Percentiles rank a stretch among this genome's conserved stretches.
Evolutionary conservation across 2,113 vertebrate genomes (phyloP).

Genomic region (Pterocles gutturalis): DNA sequence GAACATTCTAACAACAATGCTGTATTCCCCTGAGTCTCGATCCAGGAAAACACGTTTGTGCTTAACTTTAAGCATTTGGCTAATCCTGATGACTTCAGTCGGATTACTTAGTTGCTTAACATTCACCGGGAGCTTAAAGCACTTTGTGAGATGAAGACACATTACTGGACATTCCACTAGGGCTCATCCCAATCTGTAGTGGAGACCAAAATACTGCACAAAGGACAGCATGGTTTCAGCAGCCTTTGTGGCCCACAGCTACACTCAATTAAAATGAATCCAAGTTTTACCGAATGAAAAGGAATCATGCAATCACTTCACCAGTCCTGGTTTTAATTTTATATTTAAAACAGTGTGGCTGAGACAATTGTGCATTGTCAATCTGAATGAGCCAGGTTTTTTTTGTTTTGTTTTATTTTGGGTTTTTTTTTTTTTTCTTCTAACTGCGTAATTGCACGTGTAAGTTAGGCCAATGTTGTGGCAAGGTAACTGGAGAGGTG

Average conservation of each 20-base stretch:
- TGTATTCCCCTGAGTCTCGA: neutral
- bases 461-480: neutral
- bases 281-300: neutral
- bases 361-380: neutral
- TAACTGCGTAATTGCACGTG: neutral
- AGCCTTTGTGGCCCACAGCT: neutral
- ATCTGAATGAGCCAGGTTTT: neutral
- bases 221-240: neutral
- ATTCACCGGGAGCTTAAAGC: slow-evolving; percentile 4
- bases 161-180: neutral
- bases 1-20: neutral
- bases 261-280: neutral
- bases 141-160: slow-evolving; percentile 12
- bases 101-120: slow-evolving; percentile 37
- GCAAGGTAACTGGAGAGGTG: neutral
- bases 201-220: neutral
- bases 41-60: neutral
- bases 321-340: neutral
- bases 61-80: slow-evolving; percentile 40
- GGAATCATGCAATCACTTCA: neutral
- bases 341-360: neutral
- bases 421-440: neutral
- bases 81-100: slow-evolving; percentile 47
- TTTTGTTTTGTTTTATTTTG: neutral
- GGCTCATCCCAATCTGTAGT: neutral